phyloP scores from a whole-genome alignment of 2,888 invertebrate species.

The Sarcophaga carnaria region DNA sequence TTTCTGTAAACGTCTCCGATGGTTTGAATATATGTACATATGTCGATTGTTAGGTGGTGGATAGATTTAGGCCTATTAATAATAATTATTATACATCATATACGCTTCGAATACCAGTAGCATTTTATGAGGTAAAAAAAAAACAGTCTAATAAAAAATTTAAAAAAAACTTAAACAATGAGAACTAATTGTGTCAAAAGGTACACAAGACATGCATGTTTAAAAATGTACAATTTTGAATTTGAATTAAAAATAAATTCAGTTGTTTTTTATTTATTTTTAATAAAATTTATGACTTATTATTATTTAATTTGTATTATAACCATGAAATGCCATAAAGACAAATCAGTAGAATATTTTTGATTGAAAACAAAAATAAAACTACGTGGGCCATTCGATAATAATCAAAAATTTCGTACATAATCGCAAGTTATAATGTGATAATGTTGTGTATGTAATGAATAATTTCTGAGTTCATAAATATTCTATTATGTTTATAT shows the following conservation, averaged over 20 bases:
- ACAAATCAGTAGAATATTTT: conserved; percentile 20
- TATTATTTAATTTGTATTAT: conserved; percentile 68
- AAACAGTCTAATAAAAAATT: not conserved
- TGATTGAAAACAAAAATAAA: conserved; percentile 23
- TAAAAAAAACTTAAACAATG: conserved; percentile 36
- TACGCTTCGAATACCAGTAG: conserved; percentile 60
- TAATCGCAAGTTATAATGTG: no score
- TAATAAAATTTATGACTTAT: conserved; percentile 54
- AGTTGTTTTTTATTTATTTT: conserved; percentile 13
- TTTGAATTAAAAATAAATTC: conserved; percentile 20
- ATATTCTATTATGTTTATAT: no score
- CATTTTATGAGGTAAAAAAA: conserved; percentile 12
- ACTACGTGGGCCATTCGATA: not conserved
- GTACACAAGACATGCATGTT: conserved; percentile 63
- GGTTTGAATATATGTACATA: conserved; percentile 1
- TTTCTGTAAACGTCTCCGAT: not conserved
- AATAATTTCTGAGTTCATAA: not conserved
- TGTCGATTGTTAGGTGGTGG: not conserved
- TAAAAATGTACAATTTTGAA: conserved; percentile 49
- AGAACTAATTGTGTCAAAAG: conserved; percentile 73
- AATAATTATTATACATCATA: conserved; percentile 22
- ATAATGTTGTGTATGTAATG: not conserved
- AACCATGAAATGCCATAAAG: conserved; percentile 63
- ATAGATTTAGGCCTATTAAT: conserved; percentile 40
- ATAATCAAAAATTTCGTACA: not conserved